Conservation (phyloP, 2,888 invertebrate species). For the Pandemis heparana region DNA sequence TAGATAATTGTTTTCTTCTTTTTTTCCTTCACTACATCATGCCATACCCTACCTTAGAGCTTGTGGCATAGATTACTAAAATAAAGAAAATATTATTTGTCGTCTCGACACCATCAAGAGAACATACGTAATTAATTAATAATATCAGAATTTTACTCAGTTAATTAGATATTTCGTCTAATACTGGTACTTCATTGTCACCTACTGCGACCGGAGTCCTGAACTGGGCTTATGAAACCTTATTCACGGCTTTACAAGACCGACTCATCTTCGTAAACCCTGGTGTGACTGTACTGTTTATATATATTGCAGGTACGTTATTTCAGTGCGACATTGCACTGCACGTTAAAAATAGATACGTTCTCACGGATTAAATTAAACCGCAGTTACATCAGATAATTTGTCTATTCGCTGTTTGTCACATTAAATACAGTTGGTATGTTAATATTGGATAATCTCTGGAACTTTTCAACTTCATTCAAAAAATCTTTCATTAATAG, state of each 20-base stretch:
- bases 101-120: not conserved
- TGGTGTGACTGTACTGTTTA: not conserved
- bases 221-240: no score
- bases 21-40: not conserved
- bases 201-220: no score
- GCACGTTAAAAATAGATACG: constrained; percentile 1
- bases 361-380: not conserved
- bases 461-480: no score
- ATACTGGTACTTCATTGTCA: not conserved
- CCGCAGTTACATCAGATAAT: not conserved
- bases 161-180: not conserved
- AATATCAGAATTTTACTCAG: not conserved
- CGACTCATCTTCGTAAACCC: not conserved
- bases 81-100: not conserved
- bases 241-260: no score
- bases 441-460: no score
- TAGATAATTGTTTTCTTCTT: not conserved
- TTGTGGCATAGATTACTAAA: not conserved
- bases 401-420: not conserved
- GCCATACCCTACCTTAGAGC: not conserved
- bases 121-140: not conserved
- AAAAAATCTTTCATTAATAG: not conserved
- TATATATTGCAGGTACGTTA: not conserved
- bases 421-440: no score
- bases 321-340: constrained; percentile 3